Evolutionary conservation across 2,888 invertebrate genomes (phyloP).

Genomic region (Trileptium ribeirensis): DNA sequence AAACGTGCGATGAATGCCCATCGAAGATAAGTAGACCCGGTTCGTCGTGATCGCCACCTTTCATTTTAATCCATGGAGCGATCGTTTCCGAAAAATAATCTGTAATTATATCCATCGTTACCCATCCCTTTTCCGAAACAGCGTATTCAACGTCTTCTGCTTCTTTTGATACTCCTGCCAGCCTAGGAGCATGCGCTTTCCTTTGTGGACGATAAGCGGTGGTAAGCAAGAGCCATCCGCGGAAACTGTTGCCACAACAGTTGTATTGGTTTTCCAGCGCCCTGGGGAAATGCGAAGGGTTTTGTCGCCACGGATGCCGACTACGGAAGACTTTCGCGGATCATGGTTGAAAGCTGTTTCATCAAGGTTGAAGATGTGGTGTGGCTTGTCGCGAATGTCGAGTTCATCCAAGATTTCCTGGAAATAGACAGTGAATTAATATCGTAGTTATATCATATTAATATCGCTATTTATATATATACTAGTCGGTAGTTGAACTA

Average conservation of each 20-base stretch:
- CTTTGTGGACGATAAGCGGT: neutral
- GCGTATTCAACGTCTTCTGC: neutral
- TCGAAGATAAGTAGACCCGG: neutral
- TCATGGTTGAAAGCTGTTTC: neutral
- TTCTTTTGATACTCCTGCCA: neutral
- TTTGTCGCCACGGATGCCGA: too few relatives aligned
- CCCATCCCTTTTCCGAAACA: neutral
- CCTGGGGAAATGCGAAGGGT: neutral
- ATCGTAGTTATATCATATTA: neutral
- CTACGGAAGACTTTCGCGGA: neutral
- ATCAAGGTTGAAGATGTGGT: neutral
- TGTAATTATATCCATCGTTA: neutral
- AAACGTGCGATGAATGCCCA: neutral
- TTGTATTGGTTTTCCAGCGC: neutral
- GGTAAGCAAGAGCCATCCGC: neutral
- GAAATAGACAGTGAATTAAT: neutral
- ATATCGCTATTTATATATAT: too few relatives aligned
- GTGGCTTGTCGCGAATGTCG: neutral
- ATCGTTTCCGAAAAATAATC: neutral
- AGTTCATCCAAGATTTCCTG: neutral
- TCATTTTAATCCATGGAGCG: neutral
- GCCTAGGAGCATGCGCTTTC: neutral
- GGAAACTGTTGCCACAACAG: neutral
- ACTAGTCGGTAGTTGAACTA: too few relatives aligned
- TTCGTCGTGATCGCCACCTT: neutral